phyloP scores from a whole-genome alignment of 1,140 invertebrate genomes.

The Berghia stephanieae region DNA sequence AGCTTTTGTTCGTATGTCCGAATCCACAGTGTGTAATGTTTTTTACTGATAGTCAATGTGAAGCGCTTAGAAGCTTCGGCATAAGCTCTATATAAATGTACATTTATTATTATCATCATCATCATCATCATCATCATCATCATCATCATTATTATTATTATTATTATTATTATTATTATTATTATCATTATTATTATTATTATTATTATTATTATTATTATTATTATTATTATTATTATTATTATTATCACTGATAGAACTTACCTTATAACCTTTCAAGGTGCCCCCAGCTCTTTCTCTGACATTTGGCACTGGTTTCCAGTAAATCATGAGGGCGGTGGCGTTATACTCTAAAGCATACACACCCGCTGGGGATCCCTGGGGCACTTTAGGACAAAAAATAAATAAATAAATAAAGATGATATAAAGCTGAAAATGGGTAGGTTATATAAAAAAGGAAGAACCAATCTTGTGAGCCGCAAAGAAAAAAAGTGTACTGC shows the following conservation, averaged over 20 bases:
- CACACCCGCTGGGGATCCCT: slow-evolving; percentile 85
- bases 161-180: not conserved
- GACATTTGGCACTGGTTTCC: slow-evolving; percentile 85
- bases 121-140: not conserved
- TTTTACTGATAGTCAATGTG: too few species aligned
- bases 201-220: not conserved
- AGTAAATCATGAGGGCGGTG: slow-evolving; percentile 90
- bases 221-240: not conserved
- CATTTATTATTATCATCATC: not conserved
- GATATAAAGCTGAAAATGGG: too few species aligned
- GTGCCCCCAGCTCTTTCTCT: slow-evolving; percentile 87
- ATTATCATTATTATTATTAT: not conserved
- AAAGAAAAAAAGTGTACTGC: too few species aligned
- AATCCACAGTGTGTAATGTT: too few species aligned
- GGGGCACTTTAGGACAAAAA: slow-evolving; percentile 76
- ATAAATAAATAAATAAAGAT: not conserved
- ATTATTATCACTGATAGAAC: slow-evolving; percentile 32
- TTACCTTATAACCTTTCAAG: slow-evolving; percentile 88
- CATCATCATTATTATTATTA: not conserved
- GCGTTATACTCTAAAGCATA: slow-evolving; percentile 84
- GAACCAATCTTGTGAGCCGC: too few species aligned
- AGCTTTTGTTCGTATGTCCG: too few species aligned
- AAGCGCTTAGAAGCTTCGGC: too few species aligned
- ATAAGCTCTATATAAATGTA: too few species aligned
- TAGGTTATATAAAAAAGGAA: too few species aligned